A percentile compares a stretch with the other conserved stretches of the same genome.
Conservation (phyloP, 1,140 invertebrate species). For the Manduca sexta region DNA sequence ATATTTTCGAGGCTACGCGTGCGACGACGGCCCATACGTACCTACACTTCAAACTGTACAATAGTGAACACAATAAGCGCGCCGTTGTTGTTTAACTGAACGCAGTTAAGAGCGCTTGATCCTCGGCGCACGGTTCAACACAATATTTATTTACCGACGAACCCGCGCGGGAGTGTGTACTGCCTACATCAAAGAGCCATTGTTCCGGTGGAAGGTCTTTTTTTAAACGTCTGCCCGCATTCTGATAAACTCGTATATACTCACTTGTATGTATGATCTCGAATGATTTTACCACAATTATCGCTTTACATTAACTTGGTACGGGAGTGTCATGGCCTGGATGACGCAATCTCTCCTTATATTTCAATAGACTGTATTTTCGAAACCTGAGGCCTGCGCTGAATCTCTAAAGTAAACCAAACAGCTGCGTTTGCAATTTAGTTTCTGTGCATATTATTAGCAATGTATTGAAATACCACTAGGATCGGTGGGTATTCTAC, state of each 20-base stretch:
- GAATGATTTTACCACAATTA: slow-evolving; percentile 4
- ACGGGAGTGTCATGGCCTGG: slow-evolving; percentile 15
- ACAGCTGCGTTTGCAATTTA: no score
- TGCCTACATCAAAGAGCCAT: slow-evolving; percentile 23
- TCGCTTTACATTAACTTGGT: slow-evolving; percentile 14
- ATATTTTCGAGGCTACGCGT: slow-evolving; percentile 57
- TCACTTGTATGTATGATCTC: slow-evolving; percentile 1
- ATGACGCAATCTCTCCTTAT: slow-evolving; percentile 22
- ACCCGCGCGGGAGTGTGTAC: neutral
- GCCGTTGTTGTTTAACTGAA: slow-evolving; percentile 1
- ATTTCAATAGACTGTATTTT: slow-evolving; percentile 5
- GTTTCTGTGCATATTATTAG: no score
- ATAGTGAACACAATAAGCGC: slow-evolving; percentile 12
- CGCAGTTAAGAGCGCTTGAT: neutral
- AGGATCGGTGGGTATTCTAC: no score
- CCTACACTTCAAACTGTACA: slow-evolving; percentile 18
- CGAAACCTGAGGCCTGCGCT: no score
- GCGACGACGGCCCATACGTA: slow-evolving; percentile 43
- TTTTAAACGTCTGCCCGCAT: slow-evolving; percentile 22
- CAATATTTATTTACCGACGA: neutral
- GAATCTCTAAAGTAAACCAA: no score
- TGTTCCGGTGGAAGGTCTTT: slow-evolving; percentile 32
- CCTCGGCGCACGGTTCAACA: neutral
- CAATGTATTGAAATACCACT: no score
- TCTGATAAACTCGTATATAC: slow-evolving; percentile 1